Percentiles rank a stretch among this genome's conserved stretches.
Evolutionary conservation across 2,113 vertebrate species (phyloP).

Genomic region (Coracopsis vasa): DNA sequence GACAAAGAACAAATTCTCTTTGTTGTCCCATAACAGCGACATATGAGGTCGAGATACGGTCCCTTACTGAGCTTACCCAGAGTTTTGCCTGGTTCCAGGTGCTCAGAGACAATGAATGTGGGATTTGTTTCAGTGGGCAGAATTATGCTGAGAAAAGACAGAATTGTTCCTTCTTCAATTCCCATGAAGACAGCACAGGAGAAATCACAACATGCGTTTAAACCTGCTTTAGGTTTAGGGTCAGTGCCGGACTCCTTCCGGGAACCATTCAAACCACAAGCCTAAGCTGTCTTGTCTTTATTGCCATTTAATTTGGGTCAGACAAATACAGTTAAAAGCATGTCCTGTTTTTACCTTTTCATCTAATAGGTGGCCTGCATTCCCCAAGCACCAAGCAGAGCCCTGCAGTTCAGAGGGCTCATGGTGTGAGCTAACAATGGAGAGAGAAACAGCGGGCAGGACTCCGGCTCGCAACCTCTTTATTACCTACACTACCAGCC

Average conservation of each 20-base stretch:
- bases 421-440: neutral
- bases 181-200: neutral
- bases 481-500: neutral
- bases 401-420: neutral
- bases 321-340: neutral
- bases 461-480: neutral
- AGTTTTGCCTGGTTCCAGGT: neutral
- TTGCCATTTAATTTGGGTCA: neutral
- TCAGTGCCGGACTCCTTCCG: neutral
- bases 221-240: neutral
- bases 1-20: conserved; percentile 40
- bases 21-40: neutral
- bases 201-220: neutral
- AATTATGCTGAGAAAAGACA: neutral
- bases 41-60: accelerated
- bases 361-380: neutral
- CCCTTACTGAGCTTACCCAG: neutral
- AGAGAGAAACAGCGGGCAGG: accelerated
- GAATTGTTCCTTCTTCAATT: neutral
- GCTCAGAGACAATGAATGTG: neutral
- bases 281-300: neutral
- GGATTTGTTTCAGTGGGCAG: neutral
- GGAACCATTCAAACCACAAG: neutral
- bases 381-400: neutral
- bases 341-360: neutral